Percentiles rank a stretch among this genome's conserved stretches.
Evolutionary conservation across 2,888 invertebrate genomes (phyloP).

Genomic region (Drosophila emarginata): DNA sequence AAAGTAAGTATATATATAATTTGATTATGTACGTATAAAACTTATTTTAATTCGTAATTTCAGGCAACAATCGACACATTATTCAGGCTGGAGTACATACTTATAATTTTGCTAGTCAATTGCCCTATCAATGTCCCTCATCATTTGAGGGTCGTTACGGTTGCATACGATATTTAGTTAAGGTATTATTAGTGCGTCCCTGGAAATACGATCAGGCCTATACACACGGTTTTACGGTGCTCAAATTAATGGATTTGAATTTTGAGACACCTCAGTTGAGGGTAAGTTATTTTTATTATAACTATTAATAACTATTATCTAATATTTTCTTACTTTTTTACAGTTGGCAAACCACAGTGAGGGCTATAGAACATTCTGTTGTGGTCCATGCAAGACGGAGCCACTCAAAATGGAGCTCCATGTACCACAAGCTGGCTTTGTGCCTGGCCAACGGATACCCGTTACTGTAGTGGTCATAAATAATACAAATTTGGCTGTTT

Average conservation of each 20-base stretch:
- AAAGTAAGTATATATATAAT: conserved; percentile 79
- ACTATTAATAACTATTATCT: background rate
- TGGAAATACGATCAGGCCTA: conserved; percentile 92
- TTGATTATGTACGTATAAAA: background rate
- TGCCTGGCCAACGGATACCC: conserved; percentile 79
- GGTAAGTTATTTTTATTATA: conserved; percentile 42
- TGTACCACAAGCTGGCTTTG: conserved; percentile 79
- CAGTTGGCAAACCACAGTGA: conserved; percentile 75
- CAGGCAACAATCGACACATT: conserved; percentile 50
- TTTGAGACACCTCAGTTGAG: conserved; percentile 82
- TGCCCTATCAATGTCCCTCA: conserved; percentile 87
- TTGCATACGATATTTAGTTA: conserved; percentile 89
- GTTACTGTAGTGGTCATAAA: conserved; percentile 84
- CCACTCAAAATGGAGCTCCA: conserved; percentile 73
- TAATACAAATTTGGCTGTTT: conserved; percentile 82
- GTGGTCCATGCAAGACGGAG: conserved; percentile 79
- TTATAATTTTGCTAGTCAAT: conserved; percentile 83
- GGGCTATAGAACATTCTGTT: conserved; percentile 76
- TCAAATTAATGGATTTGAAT: conserved; percentile 91
- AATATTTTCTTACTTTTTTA: background rate
- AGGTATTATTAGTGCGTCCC: conserved; percentile 90
- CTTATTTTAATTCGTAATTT: background rate
- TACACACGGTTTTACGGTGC: conserved; percentile 89
- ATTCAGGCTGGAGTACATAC: conserved; percentile 82
- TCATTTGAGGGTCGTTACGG: conserved; percentile 90